phyloP scores from a whole-genome alignment of 2,113 vertebrate genomes.

The Ondatra zibethicus region DNA sequence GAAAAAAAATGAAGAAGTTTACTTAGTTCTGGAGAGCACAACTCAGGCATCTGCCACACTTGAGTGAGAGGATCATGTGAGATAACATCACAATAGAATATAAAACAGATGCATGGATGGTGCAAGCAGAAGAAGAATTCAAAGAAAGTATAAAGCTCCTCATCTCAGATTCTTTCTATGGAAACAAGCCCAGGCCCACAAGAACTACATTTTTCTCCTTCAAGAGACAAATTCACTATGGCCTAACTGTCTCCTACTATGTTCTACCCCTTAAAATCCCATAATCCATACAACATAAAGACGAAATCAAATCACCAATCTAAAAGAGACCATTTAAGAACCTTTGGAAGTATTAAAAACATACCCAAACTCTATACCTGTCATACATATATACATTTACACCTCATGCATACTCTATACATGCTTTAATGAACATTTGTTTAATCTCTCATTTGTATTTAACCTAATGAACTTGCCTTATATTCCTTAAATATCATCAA shows the following conservation, averaged over 20 bases:
- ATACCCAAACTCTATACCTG: too few relatives aligned
- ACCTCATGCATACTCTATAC: too few relatives aligned
- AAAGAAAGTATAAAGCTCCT: neutral
- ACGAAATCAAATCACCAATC: too few relatives aligned
- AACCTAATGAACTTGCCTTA: neutral
- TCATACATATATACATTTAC: too few relatives aligned
- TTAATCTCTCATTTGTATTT: neutral
- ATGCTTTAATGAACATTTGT: neutral
- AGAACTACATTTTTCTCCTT: neutral
- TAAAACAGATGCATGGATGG: rapidly evolving
- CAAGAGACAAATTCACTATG: neutral
- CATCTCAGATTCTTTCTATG: neutral
- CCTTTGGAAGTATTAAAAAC: rapidly evolving
- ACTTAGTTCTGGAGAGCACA: neutral
- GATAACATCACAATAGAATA: neutral
- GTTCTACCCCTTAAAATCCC: too few relatives aligned
- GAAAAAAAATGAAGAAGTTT: neutral
- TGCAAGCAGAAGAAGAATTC: neutral
- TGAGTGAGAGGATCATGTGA: neutral
- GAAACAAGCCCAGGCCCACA: neutral
- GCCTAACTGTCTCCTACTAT: neutral
- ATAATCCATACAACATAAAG: neutral
- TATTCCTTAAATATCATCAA: neutral
- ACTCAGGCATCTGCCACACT: neutral
- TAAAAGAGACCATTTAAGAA: too few relatives aligned